phyloP scores from a whole-genome alignment of 2,113 vertebrate genomes.

The Onychostoma macrolepis region DNA sequence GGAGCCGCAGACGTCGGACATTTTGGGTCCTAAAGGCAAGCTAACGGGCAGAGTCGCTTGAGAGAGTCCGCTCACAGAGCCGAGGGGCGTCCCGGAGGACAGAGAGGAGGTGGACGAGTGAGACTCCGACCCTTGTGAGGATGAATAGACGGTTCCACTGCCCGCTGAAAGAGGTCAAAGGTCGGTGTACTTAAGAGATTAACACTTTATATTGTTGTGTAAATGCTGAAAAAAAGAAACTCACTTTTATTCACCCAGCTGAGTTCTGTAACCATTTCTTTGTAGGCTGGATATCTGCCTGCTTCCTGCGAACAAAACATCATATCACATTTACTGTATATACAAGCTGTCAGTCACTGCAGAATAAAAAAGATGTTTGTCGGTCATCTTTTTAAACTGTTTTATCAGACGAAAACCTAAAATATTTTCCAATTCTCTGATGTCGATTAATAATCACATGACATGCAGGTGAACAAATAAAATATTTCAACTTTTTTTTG shows the following conservation, averaged over 20 bases:
- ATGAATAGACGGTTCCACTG: constrained; percentile 75
- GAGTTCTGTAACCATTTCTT: constrained; percentile 97
- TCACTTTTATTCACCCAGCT: constrained; percentile 94
- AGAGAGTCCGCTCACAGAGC: constrained; percentile 78
- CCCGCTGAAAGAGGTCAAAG: constrained; percentile 75
- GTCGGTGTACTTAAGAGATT: background rate
- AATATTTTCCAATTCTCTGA: too few species aligned
- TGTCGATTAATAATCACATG: too few species aligned
- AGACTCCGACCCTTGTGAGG: constrained; percentile 83
- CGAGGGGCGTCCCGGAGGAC: constrained; percentile 84
- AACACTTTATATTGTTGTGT: constrained; percentile 1
- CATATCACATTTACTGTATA: background rate
- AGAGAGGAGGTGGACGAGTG: constrained; percentile 89
- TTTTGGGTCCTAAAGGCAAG: constrained; percentile 70
- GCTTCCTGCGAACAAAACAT: constrained; percentile 80
- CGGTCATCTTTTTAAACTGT: too few species aligned
- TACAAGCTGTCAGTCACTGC: background rate
- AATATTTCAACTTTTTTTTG: too few species aligned
- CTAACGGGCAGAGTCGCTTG: constrained; percentile 70
- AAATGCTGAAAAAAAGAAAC: constrained; percentile 51
- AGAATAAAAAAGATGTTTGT: background rate
- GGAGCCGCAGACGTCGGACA: constrained; percentile 82
- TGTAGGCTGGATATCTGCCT: constrained; percentile 94
- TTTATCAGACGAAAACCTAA: too few species aligned
- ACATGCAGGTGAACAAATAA: too few species aligned